Evolutionary conservation across 1,140 invertebrate species (phyloP).

Genomic region (Bacillus rossius): DNA sequence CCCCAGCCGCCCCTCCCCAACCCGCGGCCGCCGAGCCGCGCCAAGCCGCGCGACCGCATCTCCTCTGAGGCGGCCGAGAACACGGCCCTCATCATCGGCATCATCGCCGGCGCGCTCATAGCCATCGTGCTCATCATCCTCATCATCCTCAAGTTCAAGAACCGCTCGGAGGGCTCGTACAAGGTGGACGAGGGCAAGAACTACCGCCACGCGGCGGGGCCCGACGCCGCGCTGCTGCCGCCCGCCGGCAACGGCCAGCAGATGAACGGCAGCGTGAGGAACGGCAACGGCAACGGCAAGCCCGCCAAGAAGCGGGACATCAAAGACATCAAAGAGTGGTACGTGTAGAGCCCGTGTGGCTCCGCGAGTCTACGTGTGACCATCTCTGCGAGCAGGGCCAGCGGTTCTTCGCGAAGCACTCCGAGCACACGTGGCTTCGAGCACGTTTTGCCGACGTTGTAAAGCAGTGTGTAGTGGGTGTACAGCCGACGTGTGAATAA

Average conservation of each 20-base stretch:
- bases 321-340: conserved; percentile 92
- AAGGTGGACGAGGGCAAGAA: conserved; percentile 85
- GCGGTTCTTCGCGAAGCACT: no score
- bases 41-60: conserved; percentile 52
- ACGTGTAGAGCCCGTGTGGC: conserved; percentile 57
- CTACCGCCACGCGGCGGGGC: conserved; percentile 59
- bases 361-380: background rate
- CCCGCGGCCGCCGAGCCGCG: conserved; percentile 24
- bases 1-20: conserved; percentile 12
- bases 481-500: no score
- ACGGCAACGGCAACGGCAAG: conserved; percentile 34
- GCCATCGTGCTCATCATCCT: conserved; percentile 87
- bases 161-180: conserved; percentile 78
- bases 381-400: no score
- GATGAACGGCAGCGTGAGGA: conserved; percentile 43
- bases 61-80: conserved; percentile 66
- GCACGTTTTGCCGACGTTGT: no score
- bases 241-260: conserved; percentile 40
- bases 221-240: conserved; percentile 65
- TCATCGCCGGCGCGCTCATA: conserved; percentile 86
- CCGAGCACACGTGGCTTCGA: no score
- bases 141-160: conserved; percentile 84
- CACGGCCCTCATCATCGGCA: conserved; percentile 75
- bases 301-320: conserved; percentile 65
- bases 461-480: no score